Evolutionary conservation across 92 coral and sea anemone species (phyloP), one percentile per base, ranked within the genome.

Genomic region (Epizoanthus rinbou): DNA sequence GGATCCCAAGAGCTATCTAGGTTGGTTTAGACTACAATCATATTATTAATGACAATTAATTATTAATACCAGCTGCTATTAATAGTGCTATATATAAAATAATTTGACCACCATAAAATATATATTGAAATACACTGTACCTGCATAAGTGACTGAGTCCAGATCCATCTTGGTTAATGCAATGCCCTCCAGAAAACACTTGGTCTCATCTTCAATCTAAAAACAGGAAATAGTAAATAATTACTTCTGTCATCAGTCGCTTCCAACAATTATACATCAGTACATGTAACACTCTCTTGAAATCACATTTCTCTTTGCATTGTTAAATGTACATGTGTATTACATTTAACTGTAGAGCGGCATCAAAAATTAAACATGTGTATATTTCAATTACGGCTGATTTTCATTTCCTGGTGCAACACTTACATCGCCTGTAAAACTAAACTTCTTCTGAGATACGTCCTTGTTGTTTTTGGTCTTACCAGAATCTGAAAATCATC

Each of bases 341-440:
- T 5, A 23, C 67, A 23, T 33, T 2, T 11, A 18, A 25, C 17
- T n/a, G 64, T 7, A 17, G 28, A n/a, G 7, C 16, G 13, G 58
- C 4, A 52, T 22, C 24, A 13, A 2, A 22, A 45, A 28, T 7
- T 11, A 2, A 3, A 13, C 17, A 72, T n/a, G 18, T 66, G 8
- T 22, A 8, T 19, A 53, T 39, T 15, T n/a, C 15, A 24, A 23
- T 79, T 6, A 57, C 22, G 28, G 41, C 63, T 43, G 54, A 62
- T 16, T 56, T 60, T 24, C 21, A 54, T 19, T 14, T 19, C 8
- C 4, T 28, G 5, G 4, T 24, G 14, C 4, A 14, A 13, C 47
- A 65, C 98, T 76, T 85, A 94, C 98, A 86, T 94, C 95, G 18
- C 93, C 98, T 85, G 93, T 78, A 18, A 89, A 83, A 39, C 92